These are phyloP conservation scores for Eciton burchellii DNA, from an alignment of 1,140 invertebrate species.

Conservation along the genomic window DNA sequence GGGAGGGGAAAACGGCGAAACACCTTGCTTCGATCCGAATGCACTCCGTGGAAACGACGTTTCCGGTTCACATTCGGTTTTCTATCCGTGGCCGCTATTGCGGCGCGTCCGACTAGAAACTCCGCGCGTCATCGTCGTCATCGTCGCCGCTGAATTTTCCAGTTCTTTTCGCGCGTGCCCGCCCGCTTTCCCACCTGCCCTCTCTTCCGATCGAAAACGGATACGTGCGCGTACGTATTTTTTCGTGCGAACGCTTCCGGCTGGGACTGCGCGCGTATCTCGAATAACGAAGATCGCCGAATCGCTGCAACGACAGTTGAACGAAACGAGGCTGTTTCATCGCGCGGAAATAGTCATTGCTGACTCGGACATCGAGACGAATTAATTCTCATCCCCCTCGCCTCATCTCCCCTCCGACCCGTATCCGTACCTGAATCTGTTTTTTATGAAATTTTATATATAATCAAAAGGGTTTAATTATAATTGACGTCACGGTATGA, in stretches of 20 bases:
- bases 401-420: too few relatives aligned
- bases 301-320: not conserved
- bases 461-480: not conserved
- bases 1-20: conserved; percentile 58
- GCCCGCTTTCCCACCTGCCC: conserved; percentile 27
- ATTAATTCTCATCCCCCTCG: not conserved
- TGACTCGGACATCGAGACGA: not conserved
- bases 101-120: conserved; percentile 80
- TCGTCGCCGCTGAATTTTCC: conserved; percentile 27
- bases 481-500: not conserved
- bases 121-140: conserved; percentile 19
- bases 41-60: conserved; percentile 79
- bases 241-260: too few relatives aligned
- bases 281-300: not conserved
- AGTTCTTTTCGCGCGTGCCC: conserved; percentile 15
- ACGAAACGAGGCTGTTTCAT: not conserved
- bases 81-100: conserved; percentile 73
- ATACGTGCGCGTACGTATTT: not conserved
- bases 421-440: not conserved
- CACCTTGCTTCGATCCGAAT: conserved; percentile 78
- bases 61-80: conserved; percentile 81
- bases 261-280: not conserved
- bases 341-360: not conserved
- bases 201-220: conserved; percentile 18
- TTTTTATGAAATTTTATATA: not conserved